Conservation (phyloP, 2,888 invertebrate genomes). For the Diplolepis rosae region DNA sequence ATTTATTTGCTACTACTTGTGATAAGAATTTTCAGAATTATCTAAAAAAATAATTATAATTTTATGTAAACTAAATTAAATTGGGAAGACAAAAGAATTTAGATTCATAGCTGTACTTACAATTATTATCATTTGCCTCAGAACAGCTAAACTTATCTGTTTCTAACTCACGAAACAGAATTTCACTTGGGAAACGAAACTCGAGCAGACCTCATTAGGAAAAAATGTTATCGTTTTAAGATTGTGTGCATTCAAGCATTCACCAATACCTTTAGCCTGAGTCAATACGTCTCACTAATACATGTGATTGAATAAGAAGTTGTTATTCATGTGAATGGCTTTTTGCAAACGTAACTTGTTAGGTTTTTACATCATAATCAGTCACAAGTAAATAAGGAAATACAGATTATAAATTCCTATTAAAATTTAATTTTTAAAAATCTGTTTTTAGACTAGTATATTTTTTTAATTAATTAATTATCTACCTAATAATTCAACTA, state of each 20-base stretch:
- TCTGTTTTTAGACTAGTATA: background rate
- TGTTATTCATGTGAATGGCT: background rate
- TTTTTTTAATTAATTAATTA: background rate
- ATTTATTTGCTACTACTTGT: no score
- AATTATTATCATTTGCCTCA: background rate
- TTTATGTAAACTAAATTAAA: background rate
- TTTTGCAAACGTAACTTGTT: background rate
- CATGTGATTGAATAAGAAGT: background rate
- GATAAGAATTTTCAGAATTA: no score
- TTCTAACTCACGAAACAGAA: constrained; percentile 1
- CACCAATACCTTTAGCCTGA: background rate
- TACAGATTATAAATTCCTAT: background rate
- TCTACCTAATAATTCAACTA: background rate
- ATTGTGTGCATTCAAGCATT: background rate
- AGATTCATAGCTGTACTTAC: background rate
- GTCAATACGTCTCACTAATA: background rate
- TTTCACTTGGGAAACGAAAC: constrained; percentile 21
- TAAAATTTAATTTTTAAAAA: no score
- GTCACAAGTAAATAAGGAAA: background rate
- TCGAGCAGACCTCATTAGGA: background rate
- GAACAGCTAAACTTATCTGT: constrained; percentile 16
- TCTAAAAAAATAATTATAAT: background rate
- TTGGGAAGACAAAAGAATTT: background rate
- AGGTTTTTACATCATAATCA: background rate
- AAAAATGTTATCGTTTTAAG: background rate